phyloP scores from a whole-genome alignment of 2,113 vertebrate species.

The Campylomormyrus numenius region DNA sequence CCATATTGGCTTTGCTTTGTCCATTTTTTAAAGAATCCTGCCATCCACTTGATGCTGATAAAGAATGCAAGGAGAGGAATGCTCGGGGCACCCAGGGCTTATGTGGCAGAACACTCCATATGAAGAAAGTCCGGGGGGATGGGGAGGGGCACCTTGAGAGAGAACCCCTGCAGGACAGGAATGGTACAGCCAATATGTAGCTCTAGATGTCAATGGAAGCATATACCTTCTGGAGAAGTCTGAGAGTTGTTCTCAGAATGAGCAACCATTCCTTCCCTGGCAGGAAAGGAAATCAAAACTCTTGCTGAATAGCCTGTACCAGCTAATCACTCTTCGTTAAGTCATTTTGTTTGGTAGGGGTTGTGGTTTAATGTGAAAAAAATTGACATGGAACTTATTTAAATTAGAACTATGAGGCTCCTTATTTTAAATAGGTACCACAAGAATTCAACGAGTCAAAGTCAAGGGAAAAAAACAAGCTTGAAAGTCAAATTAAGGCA shows the following conservation, averaged over 20 bases:
- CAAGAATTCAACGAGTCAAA: neutral
- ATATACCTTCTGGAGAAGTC: neutral
- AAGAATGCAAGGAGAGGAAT: neutral
- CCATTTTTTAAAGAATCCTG: neutral
- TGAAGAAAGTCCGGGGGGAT: neutral
- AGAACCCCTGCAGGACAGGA: neutral
- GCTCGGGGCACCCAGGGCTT: neutral
- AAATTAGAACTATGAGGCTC: neutral
- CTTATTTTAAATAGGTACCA: neutral
- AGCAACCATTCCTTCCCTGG: neutral
- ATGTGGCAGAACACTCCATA: neutral
- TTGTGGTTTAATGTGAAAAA: neutral
- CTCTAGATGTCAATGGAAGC: neutral
- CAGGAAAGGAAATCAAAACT: neutral
- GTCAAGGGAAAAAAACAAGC: neutral
- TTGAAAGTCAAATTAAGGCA: neutral
- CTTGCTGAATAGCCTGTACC: neutral
- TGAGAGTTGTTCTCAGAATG: neutral
- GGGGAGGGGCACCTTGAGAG: neutral
- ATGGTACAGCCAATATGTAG: neutral
- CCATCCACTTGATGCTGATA: neutral
- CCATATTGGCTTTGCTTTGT: slow-evolving; percentile 27
- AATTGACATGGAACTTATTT: neutral
- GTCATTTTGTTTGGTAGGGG: neutral
- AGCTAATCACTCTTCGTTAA: neutral